Conservation (phyloP, 2,797 vertebrate genomes). For the Sorex maritimensis region DNA sequence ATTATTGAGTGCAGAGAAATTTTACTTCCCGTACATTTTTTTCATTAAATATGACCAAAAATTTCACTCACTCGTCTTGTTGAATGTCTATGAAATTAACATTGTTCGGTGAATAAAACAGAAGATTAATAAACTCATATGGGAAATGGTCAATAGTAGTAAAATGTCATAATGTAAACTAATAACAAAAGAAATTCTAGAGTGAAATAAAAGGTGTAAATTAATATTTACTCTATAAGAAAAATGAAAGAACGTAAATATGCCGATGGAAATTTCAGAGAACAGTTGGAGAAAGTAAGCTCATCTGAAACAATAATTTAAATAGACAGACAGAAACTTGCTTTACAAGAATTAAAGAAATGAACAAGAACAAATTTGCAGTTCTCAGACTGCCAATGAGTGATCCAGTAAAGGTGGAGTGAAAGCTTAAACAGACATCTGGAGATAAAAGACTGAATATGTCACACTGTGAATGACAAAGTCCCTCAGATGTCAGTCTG, state of each 20-base stretch:
- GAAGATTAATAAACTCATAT: slow-evolving; percentile 15
- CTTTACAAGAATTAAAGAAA: not conserved
- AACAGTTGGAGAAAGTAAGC: not conserved
- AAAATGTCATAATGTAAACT: slow-evolving; percentile 36
- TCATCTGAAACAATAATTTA: not conserved
- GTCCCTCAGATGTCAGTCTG: not conserved
- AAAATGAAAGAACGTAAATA: not conserved
- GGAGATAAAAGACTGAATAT: not conserved
- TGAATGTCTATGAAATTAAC: slow-evolving; percentile 32
- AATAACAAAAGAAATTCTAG: not conserved
- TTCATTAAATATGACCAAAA: slow-evolving; percentile 26
- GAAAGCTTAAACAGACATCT: not conserved
- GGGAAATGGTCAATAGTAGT: not conserved
- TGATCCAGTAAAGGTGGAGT: not conserved
- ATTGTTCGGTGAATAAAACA: not conserved
- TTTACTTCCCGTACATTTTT: slow-evolving; percentile 20
- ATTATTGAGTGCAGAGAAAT: slow-evolving; percentile 15
- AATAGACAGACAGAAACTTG: not conserved
- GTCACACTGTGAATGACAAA: not conserved
- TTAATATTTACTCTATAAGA: not conserved
- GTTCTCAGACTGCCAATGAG: not conserved
- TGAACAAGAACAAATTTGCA: not conserved
- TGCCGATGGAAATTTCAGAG: not conserved
- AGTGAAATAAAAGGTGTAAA: not conserved
- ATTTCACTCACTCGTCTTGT: slow-evolving; percentile 10